These are phyloP conservation scores for Brachymystax lenok DNA, from an alignment of 2,797 vertebrate genomes.

Conservation along the genomic window DNA sequence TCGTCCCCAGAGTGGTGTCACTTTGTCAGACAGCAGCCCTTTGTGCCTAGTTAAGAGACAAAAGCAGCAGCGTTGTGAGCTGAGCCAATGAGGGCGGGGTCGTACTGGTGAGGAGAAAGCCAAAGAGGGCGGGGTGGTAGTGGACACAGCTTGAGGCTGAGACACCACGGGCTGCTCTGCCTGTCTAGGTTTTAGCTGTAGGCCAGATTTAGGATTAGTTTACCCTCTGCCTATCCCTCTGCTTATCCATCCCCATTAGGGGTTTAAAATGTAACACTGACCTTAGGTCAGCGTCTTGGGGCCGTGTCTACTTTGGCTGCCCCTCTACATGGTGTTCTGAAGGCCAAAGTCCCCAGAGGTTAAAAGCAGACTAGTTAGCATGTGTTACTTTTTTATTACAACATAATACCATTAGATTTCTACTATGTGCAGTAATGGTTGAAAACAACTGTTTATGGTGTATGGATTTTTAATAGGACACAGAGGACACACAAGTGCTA, in stretches of 20 bases:
- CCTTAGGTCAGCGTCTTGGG: neutral
- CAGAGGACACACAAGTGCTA: neutral
- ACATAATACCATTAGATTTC: no score
- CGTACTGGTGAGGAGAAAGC: neutral
- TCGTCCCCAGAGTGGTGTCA: constrained; percentile 56
- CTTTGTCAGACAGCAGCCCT: constrained; percentile 64
- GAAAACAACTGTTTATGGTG: no score
- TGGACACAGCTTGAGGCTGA: constrained; percentile 74
- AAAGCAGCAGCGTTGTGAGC: constrained; percentile 63
- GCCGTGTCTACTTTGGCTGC: neutral
- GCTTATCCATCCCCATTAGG: neutral
- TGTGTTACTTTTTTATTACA: neutral
- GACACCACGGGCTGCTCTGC: neutral
- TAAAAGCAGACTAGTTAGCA: neutral
- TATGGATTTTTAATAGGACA: neutral
- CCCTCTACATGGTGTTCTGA: neutral
- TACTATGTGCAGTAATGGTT: no score
- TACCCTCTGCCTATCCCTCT: neutral
- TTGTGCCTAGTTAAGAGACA: constrained; percentile 62
- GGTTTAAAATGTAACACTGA: neutral
- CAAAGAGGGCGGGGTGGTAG: constrained; percentile 57
- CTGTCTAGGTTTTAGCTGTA: neutral
- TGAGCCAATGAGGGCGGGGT: constrained; percentile 49
- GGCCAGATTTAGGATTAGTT: neutral
- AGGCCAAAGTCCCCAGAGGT: neutral